phyloP scores from a whole-genome alignment of 2,113 vertebrate species.

The Xiphophorus hellerii region DNA sequence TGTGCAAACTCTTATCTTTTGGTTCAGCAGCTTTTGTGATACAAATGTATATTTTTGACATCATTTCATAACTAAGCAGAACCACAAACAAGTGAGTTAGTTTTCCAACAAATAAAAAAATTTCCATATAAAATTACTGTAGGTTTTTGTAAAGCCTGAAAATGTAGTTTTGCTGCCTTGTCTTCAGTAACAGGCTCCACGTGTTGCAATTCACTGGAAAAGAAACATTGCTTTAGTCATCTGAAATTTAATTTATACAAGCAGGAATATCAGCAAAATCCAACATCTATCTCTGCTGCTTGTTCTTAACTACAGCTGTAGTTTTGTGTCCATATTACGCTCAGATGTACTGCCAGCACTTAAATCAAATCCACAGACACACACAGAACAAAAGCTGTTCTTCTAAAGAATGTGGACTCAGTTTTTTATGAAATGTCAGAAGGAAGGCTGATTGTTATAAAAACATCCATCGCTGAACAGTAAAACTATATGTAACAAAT shows the following conservation, averaged over 20 bases:
- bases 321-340: conserved; percentile 25
- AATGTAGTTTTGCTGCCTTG: conserved; percentile 19
- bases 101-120: not conserved
- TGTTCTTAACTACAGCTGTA: conserved; percentile 10
- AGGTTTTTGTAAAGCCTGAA: conserved; percentile 39
- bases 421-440: conserved; percentile 34
- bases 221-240: not conserved
- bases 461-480: conserved; percentile 11
- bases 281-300: not conserved
- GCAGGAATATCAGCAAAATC: not conserved
- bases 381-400: not conserved
- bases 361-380: conserved; percentile 36
- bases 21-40: too few relatives aligned
- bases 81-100: not conserved
- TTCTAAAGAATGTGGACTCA: not conserved
- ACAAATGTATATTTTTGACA: too few relatives aligned
- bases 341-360: conserved; percentile 33
- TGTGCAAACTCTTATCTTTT: too few relatives aligned
- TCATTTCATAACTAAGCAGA: too few relatives aligned
- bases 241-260: not conserved
- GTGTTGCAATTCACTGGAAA: not conserved
- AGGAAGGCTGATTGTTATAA: conserved; percentile 14
- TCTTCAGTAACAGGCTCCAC: conserved; percentile 38
- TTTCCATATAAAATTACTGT: conserved; percentile 5
- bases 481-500: not conserved